Evolutionary conservation across 2,113 vertebrate genomes (phyloP), one percentile per base, ranked within the genome.

Genomic region (Siniperca chuatsi): DNA sequence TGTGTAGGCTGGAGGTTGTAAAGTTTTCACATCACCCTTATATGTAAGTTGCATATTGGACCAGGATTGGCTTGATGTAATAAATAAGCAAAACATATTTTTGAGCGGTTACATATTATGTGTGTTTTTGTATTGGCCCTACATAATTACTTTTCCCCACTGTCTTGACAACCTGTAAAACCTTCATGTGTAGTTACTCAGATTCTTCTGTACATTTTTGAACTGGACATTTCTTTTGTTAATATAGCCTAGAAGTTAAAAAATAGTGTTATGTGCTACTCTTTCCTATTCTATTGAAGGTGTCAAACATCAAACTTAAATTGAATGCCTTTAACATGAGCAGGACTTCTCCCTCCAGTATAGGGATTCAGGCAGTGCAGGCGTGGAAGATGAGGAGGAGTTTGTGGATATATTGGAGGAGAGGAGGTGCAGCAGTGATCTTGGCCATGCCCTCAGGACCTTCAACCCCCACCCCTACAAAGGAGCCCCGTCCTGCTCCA

Each of bases 371-470:
- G 89, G 33, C 60, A 35, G 50, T 55, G 52, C 70, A 20, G 8
- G 60, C 12, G 18, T 85, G 80, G 16, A 94, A 80, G 81, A 95
- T 93, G 93, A 96, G 86, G 95, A 96, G 16, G 96, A 96, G 8
- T 96, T 98, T 91, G 96, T 97, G 92, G 98, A 99, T 71, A 95
- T 98, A 35, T 80, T 99, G 91, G 97, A 98, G 91, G 98, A 99
- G 71, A 96, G 96, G 55, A 95, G 96, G 35, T 81, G 90, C 64
- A 92, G 93, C 88, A 97, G 96, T 57, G 98, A 99, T 91, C 85
- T 99, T 60, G 90, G 96, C 86, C 95, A 97, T 2, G 97, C 98
- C 0, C 91, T 99, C 93, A 96, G 97, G 82, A 97, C 96, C 55
- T 99, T 96, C 18, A 97, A 87, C 21, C 97, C 97, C 0, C 93